A percentile compares a stretch with the other conserved stretches of the same genome.
These are phyloP conservation scores for Halcyon smyrnensis DNA, from an alignment of 2,797 vertebrate species.

Conservation along the genomic window DNA sequence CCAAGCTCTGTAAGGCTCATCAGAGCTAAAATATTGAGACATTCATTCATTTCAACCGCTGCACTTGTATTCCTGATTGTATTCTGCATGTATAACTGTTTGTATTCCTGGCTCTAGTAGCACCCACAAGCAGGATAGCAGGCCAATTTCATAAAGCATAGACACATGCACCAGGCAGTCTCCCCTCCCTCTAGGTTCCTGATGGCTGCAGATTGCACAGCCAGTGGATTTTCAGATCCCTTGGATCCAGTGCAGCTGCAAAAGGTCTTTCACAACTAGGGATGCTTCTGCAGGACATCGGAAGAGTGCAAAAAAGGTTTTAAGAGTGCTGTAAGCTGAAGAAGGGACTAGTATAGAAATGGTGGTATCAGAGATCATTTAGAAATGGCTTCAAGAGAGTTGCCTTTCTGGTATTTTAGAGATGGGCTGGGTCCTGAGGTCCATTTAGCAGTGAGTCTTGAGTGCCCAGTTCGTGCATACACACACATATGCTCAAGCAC, in stretches of 20 bases:
- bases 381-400: not conserved
- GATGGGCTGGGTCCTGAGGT: not conserved
- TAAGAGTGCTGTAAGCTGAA: not conserved
- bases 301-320: not conserved
- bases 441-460: not conserved
- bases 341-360: not conserved
- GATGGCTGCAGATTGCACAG: not conserved
- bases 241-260: not conserved
- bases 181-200: not conserved
- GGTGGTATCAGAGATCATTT: not conserved
- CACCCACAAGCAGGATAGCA: not conserved
- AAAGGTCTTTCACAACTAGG: not conserved
- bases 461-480: fast-evolving
- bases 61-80: not conserved
- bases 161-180: not conserved
- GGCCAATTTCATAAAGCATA: not conserved
- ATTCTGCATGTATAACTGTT: not conserved
- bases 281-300: not conserved
- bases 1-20: not conserved
- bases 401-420: not conserved
- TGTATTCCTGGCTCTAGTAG: not conserved
- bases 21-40: not conserved
- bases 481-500: not conserved
- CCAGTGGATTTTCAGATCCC: not conserved
- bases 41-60: not conserved